Evolutionary conservation across 2,797 vertebrate genomes (phyloP).

Genomic region (Petrocephalus schoutedeni): DNA sequence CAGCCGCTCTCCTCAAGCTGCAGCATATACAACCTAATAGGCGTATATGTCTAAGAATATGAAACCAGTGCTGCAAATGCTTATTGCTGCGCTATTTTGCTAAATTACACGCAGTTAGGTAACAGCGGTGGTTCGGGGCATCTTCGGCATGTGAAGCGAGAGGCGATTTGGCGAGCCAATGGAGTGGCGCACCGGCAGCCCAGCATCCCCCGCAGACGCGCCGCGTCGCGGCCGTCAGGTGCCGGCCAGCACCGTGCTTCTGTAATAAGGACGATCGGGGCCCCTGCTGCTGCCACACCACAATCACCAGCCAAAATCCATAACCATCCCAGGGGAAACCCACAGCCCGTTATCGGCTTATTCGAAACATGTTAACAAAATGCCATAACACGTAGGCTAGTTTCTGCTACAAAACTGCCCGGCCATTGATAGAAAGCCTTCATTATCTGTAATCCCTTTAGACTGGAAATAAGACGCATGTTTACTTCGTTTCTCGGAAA

Average conservation of each 20-base stretch:
- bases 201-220: neutral
- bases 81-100: neutral
- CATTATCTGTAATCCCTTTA: neutral
- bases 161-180: neutral
- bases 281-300: neutral
- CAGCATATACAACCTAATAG: neutral
- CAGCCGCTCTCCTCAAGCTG: neutral
- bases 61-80: neutral
- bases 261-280: neutral
- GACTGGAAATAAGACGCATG: neutral
- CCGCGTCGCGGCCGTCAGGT: neutral
- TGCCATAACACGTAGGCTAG: neutral
- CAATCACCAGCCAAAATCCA: neutral
- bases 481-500: neutral
- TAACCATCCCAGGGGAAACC: neutral
- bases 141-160: neutral
- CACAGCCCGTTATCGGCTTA: neutral
- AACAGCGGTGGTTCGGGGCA: neutral
- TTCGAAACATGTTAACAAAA: neutral
- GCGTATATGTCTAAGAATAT: slow-evolving; percentile 1
- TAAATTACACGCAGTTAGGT: neutral
- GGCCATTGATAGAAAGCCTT: neutral
- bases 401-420: neutral
- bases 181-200: neutral
- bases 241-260: neutral